Evolutionary conservation across 2,888 invertebrate species (phyloP).

Genomic region (Chrysolina oricalcia): DNA sequence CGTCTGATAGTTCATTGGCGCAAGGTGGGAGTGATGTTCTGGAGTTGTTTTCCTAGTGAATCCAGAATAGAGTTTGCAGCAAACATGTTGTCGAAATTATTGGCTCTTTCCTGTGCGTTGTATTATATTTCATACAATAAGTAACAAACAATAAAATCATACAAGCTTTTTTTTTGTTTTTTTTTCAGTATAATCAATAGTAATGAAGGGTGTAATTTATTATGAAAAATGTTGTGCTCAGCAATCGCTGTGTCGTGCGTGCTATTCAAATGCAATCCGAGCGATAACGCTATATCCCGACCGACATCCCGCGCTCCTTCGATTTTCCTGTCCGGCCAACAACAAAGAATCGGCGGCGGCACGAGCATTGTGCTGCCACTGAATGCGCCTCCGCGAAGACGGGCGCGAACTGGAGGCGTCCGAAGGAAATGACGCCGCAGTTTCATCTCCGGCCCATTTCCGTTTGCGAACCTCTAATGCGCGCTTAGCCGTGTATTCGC

Average conservation of each 20-base stretch:
- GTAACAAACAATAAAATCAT: no score
- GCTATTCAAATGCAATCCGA: neutral
- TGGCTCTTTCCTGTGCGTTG: no score
- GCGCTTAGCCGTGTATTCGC: constrained; percentile 64
- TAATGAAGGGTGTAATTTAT: no score
- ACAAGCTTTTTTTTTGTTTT: no score
- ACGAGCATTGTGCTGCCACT: neutral
- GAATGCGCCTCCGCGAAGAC: constrained; percentile 39
- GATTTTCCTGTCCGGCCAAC: constrained; percentile 51
- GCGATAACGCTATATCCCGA: constrained; percentile 12
- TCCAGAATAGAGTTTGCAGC: no score
- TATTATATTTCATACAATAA: no score
- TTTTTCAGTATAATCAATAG: no score
- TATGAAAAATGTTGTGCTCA: neutral
- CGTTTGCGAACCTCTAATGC: constrained; percentile 70
- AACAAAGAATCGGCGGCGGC: constrained; percentile 49
- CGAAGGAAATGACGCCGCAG: constrained; percentile 73
- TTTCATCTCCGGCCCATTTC: constrained; percentile 74
- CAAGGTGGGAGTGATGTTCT: no score
- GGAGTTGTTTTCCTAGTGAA: no score
- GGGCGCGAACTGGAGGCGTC: constrained; percentile 59
- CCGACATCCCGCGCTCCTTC: constrained; percentile 43
- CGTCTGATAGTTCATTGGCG: no score
- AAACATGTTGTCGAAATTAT: no score
- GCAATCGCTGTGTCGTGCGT: neutral